Conservation (phyloP, 1,140 invertebrate genomes). For the Stegodyphus mimosarum region DNA sequence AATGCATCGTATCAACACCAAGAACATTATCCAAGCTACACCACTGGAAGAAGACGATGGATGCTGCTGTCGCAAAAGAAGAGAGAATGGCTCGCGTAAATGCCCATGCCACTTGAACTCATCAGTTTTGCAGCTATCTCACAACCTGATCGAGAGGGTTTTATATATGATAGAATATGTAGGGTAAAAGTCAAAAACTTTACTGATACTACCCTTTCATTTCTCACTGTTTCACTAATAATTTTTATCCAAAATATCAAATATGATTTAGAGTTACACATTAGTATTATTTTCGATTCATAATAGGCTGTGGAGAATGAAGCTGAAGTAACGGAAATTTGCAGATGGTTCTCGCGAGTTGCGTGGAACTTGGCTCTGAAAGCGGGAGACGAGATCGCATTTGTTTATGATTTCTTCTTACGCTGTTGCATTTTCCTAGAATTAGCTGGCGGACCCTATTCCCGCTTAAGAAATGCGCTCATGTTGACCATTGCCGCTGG, state of each 20-base stretch:
- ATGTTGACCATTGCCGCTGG: background rate
- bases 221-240: too few species aligned
- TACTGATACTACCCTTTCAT: background rate
- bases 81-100: too few species aligned
- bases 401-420: background rate
- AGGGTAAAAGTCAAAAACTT: background rate
- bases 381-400: background rate
- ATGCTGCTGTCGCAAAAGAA: too few species aligned
- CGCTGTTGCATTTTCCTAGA: background rate
- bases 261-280: background rate
- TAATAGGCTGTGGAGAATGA: background rate
- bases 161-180: too few species aligned
- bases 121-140: background rate
- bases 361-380: conserved; percentile 27
- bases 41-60: too few species aligned
- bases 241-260: background rate
- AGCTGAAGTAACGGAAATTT: background rate
- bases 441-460: background rate
- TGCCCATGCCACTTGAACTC: too few species aligned
- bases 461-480: background rate
- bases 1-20: too few species aligned
- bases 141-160: background rate
- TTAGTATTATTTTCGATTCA: background rate
- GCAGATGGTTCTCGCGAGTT: conserved; percentile 13
- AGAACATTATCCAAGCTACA: too few species aligned